Base-by-base conservation (phyloP, 1,140 invertebrate species). In the Diploscapter pachys region DNA sequence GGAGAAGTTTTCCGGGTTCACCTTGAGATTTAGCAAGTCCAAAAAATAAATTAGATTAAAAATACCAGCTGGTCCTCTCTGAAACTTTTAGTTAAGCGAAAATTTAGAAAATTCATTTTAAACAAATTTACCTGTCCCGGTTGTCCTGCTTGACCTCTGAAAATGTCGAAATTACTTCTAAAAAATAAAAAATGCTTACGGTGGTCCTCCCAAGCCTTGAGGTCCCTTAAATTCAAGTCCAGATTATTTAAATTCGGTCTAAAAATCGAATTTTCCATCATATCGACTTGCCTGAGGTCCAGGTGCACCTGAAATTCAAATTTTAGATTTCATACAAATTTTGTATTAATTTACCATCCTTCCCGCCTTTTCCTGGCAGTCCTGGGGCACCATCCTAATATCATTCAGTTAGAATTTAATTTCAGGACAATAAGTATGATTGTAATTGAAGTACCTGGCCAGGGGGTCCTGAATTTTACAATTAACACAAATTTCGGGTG, bases 231-330 rank as follows among this genome's bases (percentile, higher is more conserved):
- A 73, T 6, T 83, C 82, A 50, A 75, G 54, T 62, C 65, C 63
- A 55, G 83, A 83, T 69, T 83, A 83, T 57, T 83, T 65, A 81
- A 83, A 75, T 85, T 80, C 71, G 66, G 65, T 72, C 83, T 81
- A 5, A 31, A 31, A 31, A 31, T 31, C 31, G 82, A 80, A 50
- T 70, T 77, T 70, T 82, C 83, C 31, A 31, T 31, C 31, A 31
- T 31, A 31, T 48, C 84, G 82, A 13, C 72, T 74, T 55, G 84
- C 83, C 53, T 79, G 81, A 63, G 81, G 74, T 6, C 82, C 82
- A 50, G 76, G 54, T 62, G 68, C 63, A 55, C 31, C 31, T 31
- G 31, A 31, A 31, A 31, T 31, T 31, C 31, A 31, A 31, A 31
- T 31, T 31, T 31, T 31, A 31, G 31, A 31, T 31, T 31, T 31